These are phyloP conservation scores for Pseudois nayaur DNA, from an alignment of 2,113 vertebrate genomes.

Conservation along the genomic window DNA sequence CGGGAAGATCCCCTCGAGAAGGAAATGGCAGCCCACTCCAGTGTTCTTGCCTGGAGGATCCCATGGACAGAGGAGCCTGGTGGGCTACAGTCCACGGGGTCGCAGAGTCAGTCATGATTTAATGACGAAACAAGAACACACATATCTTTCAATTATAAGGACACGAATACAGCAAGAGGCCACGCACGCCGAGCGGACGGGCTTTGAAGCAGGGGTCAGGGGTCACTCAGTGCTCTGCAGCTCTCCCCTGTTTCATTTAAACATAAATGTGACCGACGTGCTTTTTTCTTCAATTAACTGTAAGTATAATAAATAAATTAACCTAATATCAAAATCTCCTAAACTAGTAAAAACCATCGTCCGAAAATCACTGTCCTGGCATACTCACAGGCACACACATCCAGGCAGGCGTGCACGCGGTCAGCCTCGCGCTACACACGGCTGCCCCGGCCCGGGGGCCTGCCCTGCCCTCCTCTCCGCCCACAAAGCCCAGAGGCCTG, in stretches of 20 bases:
- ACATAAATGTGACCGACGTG: not conserved
- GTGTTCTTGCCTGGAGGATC: not conserved
- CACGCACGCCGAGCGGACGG: not conserved
- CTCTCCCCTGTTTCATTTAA: not conserved
- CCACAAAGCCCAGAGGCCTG: too few relatives aligned
- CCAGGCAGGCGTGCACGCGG: not conserved
- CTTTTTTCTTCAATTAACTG: not conserved
- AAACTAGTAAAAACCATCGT: not conserved
- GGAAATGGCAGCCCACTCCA: not conserved
- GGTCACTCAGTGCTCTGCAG: not conserved
- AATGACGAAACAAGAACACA: not conserved
- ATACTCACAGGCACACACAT: not conserved
- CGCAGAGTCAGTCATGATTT: not conserved
- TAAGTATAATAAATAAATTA: not conserved
- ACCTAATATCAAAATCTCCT: not conserved
- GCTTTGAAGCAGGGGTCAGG: not conserved
- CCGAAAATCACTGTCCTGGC: not conserved
- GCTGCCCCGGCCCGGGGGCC: not conserved
- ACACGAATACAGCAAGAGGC: not conserved
- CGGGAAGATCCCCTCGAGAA: not conserved
- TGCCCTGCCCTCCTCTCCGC: not conserved
- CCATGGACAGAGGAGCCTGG: not conserved
- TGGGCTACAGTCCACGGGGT: not conserved
- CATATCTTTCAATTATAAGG: not conserved
- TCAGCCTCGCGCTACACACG: accelerated